Percentiles rank a stretch among this genome's conserved stretches.
Evolutionary conservation across 2,113 vertebrate genomes (phyloP).

Genomic region (Ceyx melanurus): DNA sequence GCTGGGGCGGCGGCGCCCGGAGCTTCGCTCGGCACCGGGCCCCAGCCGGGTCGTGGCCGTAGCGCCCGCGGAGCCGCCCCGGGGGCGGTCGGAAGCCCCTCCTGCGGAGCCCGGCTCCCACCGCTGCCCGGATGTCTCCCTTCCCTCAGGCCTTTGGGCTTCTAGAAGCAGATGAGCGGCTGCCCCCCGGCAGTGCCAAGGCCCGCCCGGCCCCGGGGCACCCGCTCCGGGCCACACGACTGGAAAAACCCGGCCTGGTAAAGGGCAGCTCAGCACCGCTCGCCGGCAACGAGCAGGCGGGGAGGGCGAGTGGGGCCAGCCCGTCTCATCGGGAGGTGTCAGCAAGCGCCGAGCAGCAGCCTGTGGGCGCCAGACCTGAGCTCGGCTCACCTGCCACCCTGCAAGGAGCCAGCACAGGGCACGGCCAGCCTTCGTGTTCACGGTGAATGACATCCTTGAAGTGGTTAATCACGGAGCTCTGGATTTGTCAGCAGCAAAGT

Average conservation of each 20-base stretch:
- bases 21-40: neutral
- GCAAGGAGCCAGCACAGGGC: neutral
- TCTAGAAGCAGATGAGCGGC: neutral
- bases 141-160: neutral
- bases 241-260: neutral
- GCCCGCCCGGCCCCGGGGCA: neutral
- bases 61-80: neutral
- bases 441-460: neutral
- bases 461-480: neutral
- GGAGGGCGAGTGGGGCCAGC: neutral
- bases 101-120: too few relatives aligned
- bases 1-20: neutral
- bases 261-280: neutral
- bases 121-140: neutral
- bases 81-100: neutral
- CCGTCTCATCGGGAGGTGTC: neutral
- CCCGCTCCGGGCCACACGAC: neutral
- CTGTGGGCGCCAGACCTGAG: neutral
- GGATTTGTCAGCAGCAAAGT: neutral
- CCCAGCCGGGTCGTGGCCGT: neutral
- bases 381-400: neutral
- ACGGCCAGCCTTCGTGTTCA: neutral
- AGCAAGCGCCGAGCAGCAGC: neutral
- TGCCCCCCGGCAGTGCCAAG: neutral
- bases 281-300: neutral